Conservation (phyloP, 2,888 invertebrate genomes). For the Oithona nana region DNA sequence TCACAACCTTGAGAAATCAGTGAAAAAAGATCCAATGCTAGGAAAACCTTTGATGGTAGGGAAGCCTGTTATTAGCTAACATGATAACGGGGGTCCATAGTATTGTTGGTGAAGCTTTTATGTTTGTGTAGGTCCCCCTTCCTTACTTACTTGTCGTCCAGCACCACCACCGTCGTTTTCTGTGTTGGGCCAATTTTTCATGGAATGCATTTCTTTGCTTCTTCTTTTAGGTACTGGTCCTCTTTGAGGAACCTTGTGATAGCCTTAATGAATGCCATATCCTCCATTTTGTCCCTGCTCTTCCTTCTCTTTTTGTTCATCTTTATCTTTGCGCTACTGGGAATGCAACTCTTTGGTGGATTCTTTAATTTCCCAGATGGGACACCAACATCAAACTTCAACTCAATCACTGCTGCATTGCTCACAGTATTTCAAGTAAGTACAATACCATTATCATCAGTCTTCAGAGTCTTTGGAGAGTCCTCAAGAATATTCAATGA, state of each 20-base stretch:
- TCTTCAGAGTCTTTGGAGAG: not conserved
- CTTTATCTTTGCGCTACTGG: constrained; percentile 93
- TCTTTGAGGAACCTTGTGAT: constrained; percentile 92
- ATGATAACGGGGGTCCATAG: no score
- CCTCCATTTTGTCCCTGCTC: constrained; percentile 94
- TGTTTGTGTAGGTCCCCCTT: no score
- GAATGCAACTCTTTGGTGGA: constrained; percentile 98
- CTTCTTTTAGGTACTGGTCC: constrained; percentile 70
- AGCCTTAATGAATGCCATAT: constrained; percentile 94
- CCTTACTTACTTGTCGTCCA: no score
- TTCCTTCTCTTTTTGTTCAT: constrained; percentile 99
- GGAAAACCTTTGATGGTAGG: no score
- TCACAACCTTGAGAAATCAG: no score
- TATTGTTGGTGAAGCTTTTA: no score
- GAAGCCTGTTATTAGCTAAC: no score
- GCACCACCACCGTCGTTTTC: no score
- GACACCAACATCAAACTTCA: constrained; percentile 94
- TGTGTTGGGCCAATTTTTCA: no score
- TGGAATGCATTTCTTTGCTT: no score
- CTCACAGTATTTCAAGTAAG: constrained; percentile 96
- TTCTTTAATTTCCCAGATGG: constrained; percentile 76
- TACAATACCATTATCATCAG: not conserved
- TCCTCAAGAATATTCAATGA: not conserved
- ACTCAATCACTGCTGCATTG: constrained; percentile 96
- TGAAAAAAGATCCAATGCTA: no score